Evolutionary conservation across 2,888 invertebrate species (phyloP), one percentile per base, ranked within the genome.

Genomic region (Brachynemurus nebulosus): DNA sequence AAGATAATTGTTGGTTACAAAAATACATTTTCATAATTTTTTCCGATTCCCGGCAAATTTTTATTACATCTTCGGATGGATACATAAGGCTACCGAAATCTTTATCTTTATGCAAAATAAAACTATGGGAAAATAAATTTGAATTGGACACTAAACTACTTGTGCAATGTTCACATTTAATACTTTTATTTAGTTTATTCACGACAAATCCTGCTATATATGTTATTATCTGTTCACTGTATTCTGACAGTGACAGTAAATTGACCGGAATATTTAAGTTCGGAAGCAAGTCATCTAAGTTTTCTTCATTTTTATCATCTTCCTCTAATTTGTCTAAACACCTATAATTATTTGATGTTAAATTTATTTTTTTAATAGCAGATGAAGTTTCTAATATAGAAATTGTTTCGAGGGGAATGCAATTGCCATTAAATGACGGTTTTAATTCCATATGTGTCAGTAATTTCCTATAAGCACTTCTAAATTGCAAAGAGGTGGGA

Each of bases 401-500:
- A 43, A 52, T 48, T 38, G 51, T n/a, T 44, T 51, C 47, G 17
- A 51, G 34, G 14, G 50, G 48, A 16, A 51, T 40, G 35, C 51
- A 52, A 42, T 52, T 53, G 11, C 50, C 51, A 7, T 20, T 48
- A 7, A 25, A 35, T 20, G 19, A 33, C 9, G 36, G 37, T 41
- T 40, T 25, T 11, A 47, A 41, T 44, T 53, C 50, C 6, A 35
- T 35, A 43, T 51, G 50, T 3, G 51, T 37, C 17, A 55, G 33
- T 6, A 53, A 21, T 44, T 48, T 50, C 40, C 53, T 55, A 25
- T 51, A 52, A 2, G 47, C 38, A 17, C 42, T 38, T 19, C 19
- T 38, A 42, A 56, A 56, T 43, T 54, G 50, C 11, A 42, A 4
- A 17, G 47, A 44, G 16, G 45, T 47, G 7, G 50, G 48, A 48